These are phyloP conservation scores for Otocyon megalotis DNA, from an alignment of 2,113 vertebrate genomes.

Conservation along the genomic window DNA sequence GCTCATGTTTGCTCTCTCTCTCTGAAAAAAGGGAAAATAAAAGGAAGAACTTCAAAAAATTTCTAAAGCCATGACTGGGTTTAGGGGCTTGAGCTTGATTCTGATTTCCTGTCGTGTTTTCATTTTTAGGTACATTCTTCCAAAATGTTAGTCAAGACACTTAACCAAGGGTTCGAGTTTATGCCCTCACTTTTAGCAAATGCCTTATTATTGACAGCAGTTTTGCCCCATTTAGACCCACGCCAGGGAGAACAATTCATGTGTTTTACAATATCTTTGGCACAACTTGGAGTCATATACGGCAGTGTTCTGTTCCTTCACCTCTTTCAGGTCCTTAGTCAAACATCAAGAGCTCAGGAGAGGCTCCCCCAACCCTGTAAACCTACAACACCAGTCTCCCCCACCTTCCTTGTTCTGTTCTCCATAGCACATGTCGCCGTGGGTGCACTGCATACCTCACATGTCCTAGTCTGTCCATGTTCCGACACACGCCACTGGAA, in stretches of 20 bases:
- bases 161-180: neutral
- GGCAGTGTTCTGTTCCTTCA: neutral
- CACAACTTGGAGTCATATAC: neutral
- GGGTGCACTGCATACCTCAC: neutral
- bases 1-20: neutral
- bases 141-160: neutral
- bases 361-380: neutral
- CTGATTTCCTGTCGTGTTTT: neutral
- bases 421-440: no score
- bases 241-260: neutral
- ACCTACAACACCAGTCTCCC: no score
- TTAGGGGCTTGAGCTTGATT: neutral
- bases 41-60: neutral
- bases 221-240: neutral
- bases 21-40: neutral
- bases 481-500: neutral
- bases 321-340: neutral
- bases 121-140: neutral
- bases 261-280: neutral
- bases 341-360: neutral
- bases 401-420: neutral
- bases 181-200: neutral
- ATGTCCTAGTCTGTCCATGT: neutral
- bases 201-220: neutral
- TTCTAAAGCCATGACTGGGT: neutral